Base-by-base conservation (phyloP, 2,888 invertebrate species). In the Chrysina gloriosa region DNA sequence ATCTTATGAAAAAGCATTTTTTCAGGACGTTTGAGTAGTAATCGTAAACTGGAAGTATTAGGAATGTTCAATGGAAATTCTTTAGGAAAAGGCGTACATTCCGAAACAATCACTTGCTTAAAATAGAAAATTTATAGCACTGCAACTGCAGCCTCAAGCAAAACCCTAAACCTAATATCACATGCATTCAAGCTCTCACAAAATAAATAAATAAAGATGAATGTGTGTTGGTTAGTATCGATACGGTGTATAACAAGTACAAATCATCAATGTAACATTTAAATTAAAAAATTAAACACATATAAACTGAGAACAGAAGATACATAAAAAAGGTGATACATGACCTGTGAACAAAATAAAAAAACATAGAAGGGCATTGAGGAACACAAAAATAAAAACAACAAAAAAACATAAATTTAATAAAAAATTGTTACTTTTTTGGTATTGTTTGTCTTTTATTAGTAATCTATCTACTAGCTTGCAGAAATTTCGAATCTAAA, bases 121-220 rank as follows among this genome's bases (percentile, higher is more conserved):
- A 16, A 21, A 14, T 58, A 39, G 11, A 39, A 27, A 1, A 42
- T 61, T 42, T 11, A 14, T 16, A 61, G 42, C 58, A 65, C 64
- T 45, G 61, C 63, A 39, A 69, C 64, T 72, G 73, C 73, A 73
- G 72, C 68, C 69, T 73, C 70, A 70, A 72, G 75, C 75, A 77
- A 76, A 76, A 72, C 80, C 81, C 79, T 81, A 79, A 75, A 80
- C 81, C 81, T 81, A 81, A 76, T 72, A 79, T 77, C 78, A 78
- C 82, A 80, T 81, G 81, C 82, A 77, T 79, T 78, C 81, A 81
- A 45, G 48, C 66, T 52, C 27, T 65, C 64, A 50, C 39, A 50
- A 63, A 50, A 65, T 42, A 56, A 47, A 63, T 50, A 73, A 72
- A 74, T 70, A 72, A 72, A 72, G 70, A 74, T 73, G 70, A 72